Percentiles rank a stretch among this genome's conserved stretches.
Evolutionary conservation across 2,113 vertebrate genomes (phyloP).

Genomic region (Poecile atricapillus): DNA sequence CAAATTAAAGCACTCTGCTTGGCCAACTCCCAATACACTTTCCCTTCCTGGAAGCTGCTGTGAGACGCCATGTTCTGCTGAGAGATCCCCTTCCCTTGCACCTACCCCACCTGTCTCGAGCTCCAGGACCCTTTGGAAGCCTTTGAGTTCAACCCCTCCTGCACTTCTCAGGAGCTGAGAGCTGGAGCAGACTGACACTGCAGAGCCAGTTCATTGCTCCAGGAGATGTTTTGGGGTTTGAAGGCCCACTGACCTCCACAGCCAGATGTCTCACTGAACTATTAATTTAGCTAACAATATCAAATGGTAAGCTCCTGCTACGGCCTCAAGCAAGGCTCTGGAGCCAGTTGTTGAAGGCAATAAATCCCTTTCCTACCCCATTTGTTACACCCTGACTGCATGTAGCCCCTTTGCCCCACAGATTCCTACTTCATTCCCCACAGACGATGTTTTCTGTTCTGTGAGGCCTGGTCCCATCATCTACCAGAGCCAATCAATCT

Average conservation of each 20-base stretch:
- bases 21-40: neutral
- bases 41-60: neutral
- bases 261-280: neutral
- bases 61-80: neutral
- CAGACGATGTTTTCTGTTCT: neutral
- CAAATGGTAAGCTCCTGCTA: neutral
- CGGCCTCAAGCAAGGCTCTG: neutral
- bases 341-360: neutral
- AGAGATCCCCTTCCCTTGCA: neutral
- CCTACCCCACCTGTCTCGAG: rapidly evolving
- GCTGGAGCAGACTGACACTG: neutral
- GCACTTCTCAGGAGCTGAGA: neutral
- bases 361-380: neutral
- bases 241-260: neutral
- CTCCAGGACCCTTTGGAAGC: neutral
- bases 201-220: neutral
- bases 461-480: neutral
- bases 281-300: neutral
- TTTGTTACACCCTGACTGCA: neutral
- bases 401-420: rapidly evolving
- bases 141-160: neutral
- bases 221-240: neutral
- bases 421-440: neutral
- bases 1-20: neutral
- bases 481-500: neutral